phyloP scores from a whole-genome alignment of 1,140 invertebrate species.

The Papilio polytes region DNA sequence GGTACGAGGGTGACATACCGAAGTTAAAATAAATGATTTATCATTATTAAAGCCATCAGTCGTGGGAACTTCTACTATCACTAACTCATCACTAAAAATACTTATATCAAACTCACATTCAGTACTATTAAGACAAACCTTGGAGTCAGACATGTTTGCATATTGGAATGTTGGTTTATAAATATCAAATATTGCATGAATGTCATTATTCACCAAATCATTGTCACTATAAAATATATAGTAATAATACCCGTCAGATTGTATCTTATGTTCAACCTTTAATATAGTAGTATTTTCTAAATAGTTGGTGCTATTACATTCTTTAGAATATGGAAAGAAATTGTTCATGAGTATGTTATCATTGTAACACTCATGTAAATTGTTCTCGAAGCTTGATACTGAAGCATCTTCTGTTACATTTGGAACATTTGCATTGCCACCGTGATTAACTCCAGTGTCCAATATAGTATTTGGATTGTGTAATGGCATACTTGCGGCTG shows the following conservation, averaged over 20 bases:
- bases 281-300: conserved; percentile 86
- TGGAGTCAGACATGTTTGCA: conserved; percentile 87
- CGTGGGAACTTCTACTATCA: conserved; percentile 92
- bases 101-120: conserved; percentile 89
- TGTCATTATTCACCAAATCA: conserved; percentile 90
- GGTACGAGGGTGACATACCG: conserved; percentile 90
- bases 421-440: conserved; percentile 87
- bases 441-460: conserved; percentile 89
- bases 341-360: conserved; percentile 88
- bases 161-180: conserved; percentile 92
- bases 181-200: conserved; percentile 93
- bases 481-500: conserved; percentile 52
- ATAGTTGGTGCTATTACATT: conserved; percentile 87
- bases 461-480: conserved; percentile 86
- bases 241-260: conserved; percentile 91
- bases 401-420: conserved; percentile 85
- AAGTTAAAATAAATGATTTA: conserved; percentile 88
- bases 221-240: conserved; percentile 95
- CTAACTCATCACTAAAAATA: conserved; percentile 89
- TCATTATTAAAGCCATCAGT: conserved; percentile 90
- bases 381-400: conserved; percentile 91
- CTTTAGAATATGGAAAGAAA: conserved; percentile 87
- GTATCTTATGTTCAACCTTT: conserved; percentile 88
- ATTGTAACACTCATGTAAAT: conserved; percentile 89
- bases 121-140: conserved; percentile 89